Conservation (phyloP, 2,888 invertebrate genomes). For the Labia minor region DNA sequence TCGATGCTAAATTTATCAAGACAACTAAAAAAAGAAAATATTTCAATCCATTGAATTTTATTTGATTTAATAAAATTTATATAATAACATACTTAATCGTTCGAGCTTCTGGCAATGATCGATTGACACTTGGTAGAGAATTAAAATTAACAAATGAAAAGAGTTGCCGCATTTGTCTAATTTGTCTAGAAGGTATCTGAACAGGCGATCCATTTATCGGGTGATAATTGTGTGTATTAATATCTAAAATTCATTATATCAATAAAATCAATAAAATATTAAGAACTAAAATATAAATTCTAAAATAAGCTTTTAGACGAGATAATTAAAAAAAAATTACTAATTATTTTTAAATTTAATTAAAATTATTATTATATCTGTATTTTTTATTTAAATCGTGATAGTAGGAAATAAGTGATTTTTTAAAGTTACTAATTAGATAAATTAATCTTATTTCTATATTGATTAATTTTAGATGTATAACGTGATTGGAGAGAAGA, state of each 20-base stretch:
- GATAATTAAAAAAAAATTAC: too few species aligned
- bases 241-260: conserved; percentile 40
- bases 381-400: too few species aligned
- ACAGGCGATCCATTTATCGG: conserved; percentile 72
- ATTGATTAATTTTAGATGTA: too few species aligned
- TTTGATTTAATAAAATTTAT: background rate
- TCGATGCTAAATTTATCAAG: conserved; percentile 44
- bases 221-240: conserved; percentile 66
- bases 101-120: conserved; percentile 72
- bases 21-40: conserved; percentile 44
- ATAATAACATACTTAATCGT: conserved; percentile 55
- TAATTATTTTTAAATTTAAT: too few species aligned
- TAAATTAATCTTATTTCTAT: too few species aligned
- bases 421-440: too few species aligned
- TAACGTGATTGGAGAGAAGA: too few species aligned
- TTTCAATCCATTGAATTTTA: background rate
- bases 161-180: conserved; percentile 63
- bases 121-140: conserved; percentile 71
- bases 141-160: conserved; percentile 80
- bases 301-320: background rate
- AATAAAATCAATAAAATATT: background rate
- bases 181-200: conserved; percentile 59
- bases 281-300: background rate
- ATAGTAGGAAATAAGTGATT: too few species aligned
- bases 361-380: too few species aligned